Percentiles rank a stretch among this genome's conserved stretches.
Conservation (phyloP, 2,113 vertebrate genomes). For the Hypanus sabinus region DNA sequence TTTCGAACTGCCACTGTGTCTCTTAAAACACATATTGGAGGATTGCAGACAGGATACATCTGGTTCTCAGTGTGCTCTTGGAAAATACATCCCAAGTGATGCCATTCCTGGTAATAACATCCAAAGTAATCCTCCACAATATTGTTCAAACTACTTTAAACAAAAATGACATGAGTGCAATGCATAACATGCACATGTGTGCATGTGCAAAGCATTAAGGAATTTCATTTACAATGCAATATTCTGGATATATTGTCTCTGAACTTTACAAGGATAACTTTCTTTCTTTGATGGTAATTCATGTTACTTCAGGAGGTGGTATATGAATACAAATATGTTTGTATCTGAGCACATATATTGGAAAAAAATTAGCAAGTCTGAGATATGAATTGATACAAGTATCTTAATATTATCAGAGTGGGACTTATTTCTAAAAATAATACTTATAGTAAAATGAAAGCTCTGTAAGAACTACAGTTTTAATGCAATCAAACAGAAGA, state of each 20-base stretch:
- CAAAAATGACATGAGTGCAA: background rate
- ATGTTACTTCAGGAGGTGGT: background rate
- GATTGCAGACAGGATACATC: background rate
- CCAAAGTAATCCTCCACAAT: background rate
- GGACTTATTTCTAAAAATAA: too few species aligned
- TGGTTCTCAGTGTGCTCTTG: background rate
- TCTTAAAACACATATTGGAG: background rate
- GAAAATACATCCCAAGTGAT: background rate
- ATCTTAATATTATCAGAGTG: background rate
- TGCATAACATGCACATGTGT: too few species aligned
- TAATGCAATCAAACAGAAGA: background rate
- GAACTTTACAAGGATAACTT: background rate
- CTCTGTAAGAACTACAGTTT: background rate
- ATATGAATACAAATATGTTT: background rate
- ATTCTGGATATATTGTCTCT: background rate
- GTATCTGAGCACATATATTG: background rate
- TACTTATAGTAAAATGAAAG: too few species aligned
- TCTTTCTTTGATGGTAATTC: background rate
- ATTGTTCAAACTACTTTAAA: background rate
- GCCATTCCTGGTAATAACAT: background rate
- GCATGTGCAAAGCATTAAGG: background rate
- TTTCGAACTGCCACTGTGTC: background rate
- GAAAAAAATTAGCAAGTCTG: background rate
- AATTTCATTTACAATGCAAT: background rate
- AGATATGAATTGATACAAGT: background rate